Evolutionary conservation across 2,888 invertebrate species (phyloP).

Genomic region (Drosophila sordidula): DNA sequence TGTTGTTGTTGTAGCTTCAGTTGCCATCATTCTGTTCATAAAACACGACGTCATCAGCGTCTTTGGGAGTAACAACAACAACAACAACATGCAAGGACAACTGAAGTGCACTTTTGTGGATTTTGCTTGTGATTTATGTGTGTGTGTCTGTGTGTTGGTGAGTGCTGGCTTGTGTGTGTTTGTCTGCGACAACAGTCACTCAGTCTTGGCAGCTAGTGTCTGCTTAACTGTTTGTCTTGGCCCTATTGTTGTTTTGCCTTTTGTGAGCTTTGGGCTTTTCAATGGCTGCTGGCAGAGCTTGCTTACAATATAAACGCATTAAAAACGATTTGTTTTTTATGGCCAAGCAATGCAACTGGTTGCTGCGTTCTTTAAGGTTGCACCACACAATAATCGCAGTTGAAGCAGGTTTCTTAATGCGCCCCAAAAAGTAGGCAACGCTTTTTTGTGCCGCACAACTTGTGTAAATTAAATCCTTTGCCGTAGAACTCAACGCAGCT

Average conservation of each 20-base stretch:
- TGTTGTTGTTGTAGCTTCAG: slow-evolving; percentile 28
- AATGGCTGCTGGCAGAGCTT: slow-evolving; percentile 28
- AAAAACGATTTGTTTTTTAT: slow-evolving; percentile 28
- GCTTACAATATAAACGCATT: slow-evolving; percentile 50
- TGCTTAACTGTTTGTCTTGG: slow-evolving; percentile 62
- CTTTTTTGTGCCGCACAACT: slow-evolving; percentile 27
- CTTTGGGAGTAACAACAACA: slow-evolving; percentile 44
- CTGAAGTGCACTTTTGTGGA: slow-evolving; percentile 74
- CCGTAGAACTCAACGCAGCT: slow-evolving; percentile 36
- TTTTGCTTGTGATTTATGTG: slow-evolving; percentile 67
- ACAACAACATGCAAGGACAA: slow-evolving; percentile 22
- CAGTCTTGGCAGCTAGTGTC: slow-evolving; percentile 48
- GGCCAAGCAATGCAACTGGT: slow-evolving; percentile 49
- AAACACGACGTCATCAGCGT: slow-evolving; percentile 69
- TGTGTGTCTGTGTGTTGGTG: slow-evolving; percentile 22
- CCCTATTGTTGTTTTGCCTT: slow-evolving; percentile 35
- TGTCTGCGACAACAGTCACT: slow-evolving; percentile 55
- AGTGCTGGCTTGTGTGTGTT: slow-evolving; percentile 9
- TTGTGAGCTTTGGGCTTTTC: slow-evolving; percentile 20
- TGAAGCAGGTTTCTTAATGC: slow-evolving; percentile 1
- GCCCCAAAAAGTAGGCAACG: slow-evolving; percentile 35
- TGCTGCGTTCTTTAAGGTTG: slow-evolving; percentile 10
- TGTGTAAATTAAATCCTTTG: slow-evolving; percentile 72
- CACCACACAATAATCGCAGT: neutral
- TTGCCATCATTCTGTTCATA: slow-evolving; percentile 67